Percentiles rank a stretch among this genome's conserved stretches.
Conservation (phyloP, 2,797 vertebrate genomes). For the Percopsis omiscomaycus region DNA sequence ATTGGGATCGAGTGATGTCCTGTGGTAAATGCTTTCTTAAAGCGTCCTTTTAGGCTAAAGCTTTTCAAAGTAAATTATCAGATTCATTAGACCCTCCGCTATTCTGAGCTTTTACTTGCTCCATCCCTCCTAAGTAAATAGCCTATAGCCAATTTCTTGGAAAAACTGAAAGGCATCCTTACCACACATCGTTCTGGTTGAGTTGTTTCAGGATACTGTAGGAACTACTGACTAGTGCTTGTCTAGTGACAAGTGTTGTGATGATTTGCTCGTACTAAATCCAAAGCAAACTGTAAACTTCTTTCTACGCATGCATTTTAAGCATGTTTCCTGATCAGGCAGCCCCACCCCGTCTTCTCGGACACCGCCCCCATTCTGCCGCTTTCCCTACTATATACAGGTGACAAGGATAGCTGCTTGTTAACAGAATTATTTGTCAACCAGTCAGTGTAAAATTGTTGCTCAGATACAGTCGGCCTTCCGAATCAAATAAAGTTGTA, state of each 20-base stretch:
- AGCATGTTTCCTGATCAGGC: constrained; percentile 40
- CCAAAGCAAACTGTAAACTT: constrained; percentile 25
- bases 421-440: neutral
- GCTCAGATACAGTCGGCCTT: too few species aligned
- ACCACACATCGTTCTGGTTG: constrained; percentile 76
- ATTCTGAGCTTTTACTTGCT: too few species aligned
- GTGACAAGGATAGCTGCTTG: neutral
- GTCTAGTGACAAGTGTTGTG: constrained; percentile 13
- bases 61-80: too few species aligned
- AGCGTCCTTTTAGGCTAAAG: too few species aligned
- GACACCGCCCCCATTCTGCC: constrained; percentile 9
- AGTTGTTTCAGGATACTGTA: constrained; percentile 4
- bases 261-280: constrained; percentile 39
- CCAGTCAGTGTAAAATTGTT: neutral
- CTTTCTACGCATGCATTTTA: constrained; percentile 48
- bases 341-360: constrained; percentile 44
- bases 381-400: constrained; percentile 4
- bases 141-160: neutral
- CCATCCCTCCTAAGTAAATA: too few species aligned
- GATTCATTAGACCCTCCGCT: too few species aligned
- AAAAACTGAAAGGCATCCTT: constrained; percentile 38
- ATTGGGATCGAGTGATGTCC: too few species aligned
- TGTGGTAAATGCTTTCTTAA: too few species aligned
- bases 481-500: too few species aligned
- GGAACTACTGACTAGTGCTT: constrained; percentile 9